Percentiles rank a stretch among this genome's conserved stretches.
Conservation (phyloP, 2,888 invertebrate genomes). For the Epiblema foenella region DNA sequence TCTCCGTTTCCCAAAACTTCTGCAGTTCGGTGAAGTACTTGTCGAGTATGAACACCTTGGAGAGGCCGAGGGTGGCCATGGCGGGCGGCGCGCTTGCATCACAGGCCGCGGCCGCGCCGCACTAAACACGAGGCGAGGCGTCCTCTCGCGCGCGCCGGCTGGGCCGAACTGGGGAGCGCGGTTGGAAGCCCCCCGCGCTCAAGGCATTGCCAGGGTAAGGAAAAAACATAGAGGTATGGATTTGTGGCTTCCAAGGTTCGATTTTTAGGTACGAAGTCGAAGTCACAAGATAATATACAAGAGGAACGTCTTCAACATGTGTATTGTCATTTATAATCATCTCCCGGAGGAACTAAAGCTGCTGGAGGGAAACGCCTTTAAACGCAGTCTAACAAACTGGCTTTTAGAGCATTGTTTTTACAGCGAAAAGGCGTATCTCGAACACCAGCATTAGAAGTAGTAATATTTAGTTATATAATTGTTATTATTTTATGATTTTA, state of each 20-base stretch:
- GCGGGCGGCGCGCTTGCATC: constrained; percentile 78
- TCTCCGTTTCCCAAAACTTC: constrained; percentile 98
- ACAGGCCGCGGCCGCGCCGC: constrained; percentile 75
- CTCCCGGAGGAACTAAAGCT: too few relatives aligned
- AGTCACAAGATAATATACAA: too few relatives aligned
- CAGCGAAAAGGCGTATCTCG: too few relatives aligned
- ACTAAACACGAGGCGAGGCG: constrained; percentile 60
- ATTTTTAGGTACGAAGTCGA: too few relatives aligned
- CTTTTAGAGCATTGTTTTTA: too few relatives aligned
- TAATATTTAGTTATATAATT: too few relatives aligned
- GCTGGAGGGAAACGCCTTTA: too few relatives aligned
- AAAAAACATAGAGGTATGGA: not conserved
- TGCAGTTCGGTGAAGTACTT: constrained; percentile 98
- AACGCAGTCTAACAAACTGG: too few relatives aligned
- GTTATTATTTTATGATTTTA: too few relatives aligned
- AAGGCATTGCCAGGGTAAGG: constrained; percentile 21
- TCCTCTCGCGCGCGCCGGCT: constrained; percentile 65
- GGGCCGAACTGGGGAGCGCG: constrained; percentile 54
- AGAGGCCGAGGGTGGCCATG: constrained; percentile 98
- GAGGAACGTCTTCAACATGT: too few relatives aligned
- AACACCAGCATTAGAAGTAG: too few relatives aligned
- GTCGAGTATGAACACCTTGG: constrained; percentile 98
- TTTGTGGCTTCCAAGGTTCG: not conserved
- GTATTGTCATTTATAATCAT: too few relatives aligned
- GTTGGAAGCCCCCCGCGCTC: constrained; percentile 47